Evolutionary conservation across 53 echinoderm and acorn worm species (phyloP), one percentile per base, ranked within the genome.

Genomic region (Stichopus horrens): DNA sequence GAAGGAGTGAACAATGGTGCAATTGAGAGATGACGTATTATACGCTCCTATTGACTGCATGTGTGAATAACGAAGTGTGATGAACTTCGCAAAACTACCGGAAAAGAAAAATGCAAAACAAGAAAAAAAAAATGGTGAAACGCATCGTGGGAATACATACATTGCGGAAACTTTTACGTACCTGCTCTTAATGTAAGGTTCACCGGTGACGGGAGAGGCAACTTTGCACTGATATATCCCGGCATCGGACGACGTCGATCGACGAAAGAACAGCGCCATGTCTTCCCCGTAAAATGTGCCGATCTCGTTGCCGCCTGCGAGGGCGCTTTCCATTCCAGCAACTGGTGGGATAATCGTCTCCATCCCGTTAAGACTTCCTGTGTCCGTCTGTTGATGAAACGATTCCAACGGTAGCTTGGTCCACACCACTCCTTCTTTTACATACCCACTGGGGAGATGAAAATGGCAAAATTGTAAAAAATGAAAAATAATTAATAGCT

Each of bases 261-360:
- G 75, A 0, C 88, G 86, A 19, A 94, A 90, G 57, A 73, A 90
- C 53, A 94, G 74, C 14, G 94, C 74, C 94, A 94, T 94, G 76
- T 94, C 90, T 68, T 86, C 79, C 23, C 87, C 74, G 74, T 79
- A 79, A 7, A 79, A 55, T 79, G n/a, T 79, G 8, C 20, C 54
- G 53, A n/a, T 37, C 7, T 79, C 79, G 55, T 53, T 14, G 14
- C 56, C 79, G 13, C n/a, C n/a, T 19, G 22, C 19, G 51, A 51
- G 6, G 54, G 52, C 37, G 20, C 4, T 52, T 7, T 77, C 77
- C 19, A 7, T 54, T 56, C 13, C 55, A 18, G 13, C 5, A 79
- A 53, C 7, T 54, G n/a, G 4, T 0, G 79, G 79, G 9, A 79
- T 54, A 79, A 79, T 56, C 56, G 54, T n/a, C 56, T 53, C 79